Evolutionary conservation across 2,797 vertebrate genomes (phyloP), one percentile per base, ranked within the genome.

Genomic region (Hoplostethus atlanticus): DNA sequence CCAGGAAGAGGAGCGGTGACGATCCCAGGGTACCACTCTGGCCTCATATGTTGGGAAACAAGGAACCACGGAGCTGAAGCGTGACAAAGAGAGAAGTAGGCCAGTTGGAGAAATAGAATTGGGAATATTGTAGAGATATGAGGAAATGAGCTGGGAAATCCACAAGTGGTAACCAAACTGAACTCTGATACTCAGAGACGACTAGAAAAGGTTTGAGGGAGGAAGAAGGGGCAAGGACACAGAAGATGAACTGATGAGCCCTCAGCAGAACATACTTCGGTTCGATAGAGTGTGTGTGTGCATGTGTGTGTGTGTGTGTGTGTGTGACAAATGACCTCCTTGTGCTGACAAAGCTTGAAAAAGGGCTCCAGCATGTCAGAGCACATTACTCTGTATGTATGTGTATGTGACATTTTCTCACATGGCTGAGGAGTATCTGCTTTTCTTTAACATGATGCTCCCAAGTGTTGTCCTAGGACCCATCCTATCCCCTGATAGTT

Each of bases 21-120:
- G 82, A 90, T 91, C 90, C 89, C 89, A 87, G 87, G 86, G 74
- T 81, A 87, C 71, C 69, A 74, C 31, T 13, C 73, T 78, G 72
- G 78, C 79, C 89, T 92, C 92, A 86, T 88, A 86, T 90, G 87
- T 83, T 86, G 78, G 77, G 79, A 83, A 85, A 77, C 51, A 83
- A 64, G 70, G 16, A 68, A 17, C 10, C 17, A 28, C 13, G 57
- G 21, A 38, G 28, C 2, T 25, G 38, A 46, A 54, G 44, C 3
- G 16, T 36, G 6, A 50, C 12, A 6, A 16, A n/a, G 51, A 25
- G 51, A 9, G 48, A 42, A 50, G 21, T 21, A 15, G n/a, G 34
- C 9, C 31, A 38, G 25, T 52, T 17, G 47, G 50, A 55, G 38
- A 13, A 56, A 60, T 13, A 64, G 59, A 68, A 7, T 25, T 44